Evolutionary conservation across 2,113 vertebrate species (phyloP), one percentile per base, ranked within the genome.

Genomic region (Serilophus lunatus): DNA sequence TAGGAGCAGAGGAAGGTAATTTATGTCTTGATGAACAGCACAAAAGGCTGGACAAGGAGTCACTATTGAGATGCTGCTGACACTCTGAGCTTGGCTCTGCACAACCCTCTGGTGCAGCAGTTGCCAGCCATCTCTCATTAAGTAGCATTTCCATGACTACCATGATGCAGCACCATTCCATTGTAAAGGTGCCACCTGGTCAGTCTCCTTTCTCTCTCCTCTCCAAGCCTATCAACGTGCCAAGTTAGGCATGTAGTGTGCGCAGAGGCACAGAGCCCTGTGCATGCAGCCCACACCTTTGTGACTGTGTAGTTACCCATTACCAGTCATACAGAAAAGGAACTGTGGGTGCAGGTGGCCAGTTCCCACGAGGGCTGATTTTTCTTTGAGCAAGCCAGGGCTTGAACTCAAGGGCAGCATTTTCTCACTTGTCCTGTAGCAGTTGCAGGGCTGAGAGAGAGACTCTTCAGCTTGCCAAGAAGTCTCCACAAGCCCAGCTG

Each of bases 271-370:
- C 36, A 12, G 8, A 14, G n/a, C 1, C 1, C 22, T 42, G 24
- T 26, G 7, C 18, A 3, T 4, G 8, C 44, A 60, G 45, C 18
- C 25, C 20, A 9, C 3, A 0, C 3, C 18, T 69, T n/a, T 0
- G 1, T 60, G 63, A 6, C 12, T 40, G 20, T 65, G 44, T 71
- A 54, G 38, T 53, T 77, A 77, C 56, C 29, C 4, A 3, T 63
- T 35, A 38, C 10, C 3, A 22, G 18, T 10, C 0, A 1, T 44
- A 40, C 28, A 25, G 10, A 35, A 56, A 49, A 45, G 7, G 13
- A 56, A 17, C 13, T 33, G 2, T 20, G 13, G 54, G 44, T 53
- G 42, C 28, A 13, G 13, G 13, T 69, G 36, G 40, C n/a, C 36
- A 36, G 17, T 19, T 74, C 18, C 23, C n/a, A n/a, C n/a, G n/a